Base-by-base conservation (phyloP, 2,888 invertebrate species). In the Leucophenga montana region DNA sequence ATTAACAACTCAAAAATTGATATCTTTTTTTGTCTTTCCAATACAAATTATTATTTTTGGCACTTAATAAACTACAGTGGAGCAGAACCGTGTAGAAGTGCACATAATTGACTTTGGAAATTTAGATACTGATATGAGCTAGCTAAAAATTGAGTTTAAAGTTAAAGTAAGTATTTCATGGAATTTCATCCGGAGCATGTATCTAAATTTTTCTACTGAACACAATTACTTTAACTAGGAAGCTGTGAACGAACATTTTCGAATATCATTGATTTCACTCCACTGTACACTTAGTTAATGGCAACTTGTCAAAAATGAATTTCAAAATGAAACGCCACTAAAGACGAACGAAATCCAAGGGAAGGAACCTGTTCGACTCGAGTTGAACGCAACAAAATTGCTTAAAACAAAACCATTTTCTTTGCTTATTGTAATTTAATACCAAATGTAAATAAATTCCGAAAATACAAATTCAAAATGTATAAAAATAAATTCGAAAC, bases 371-470 rank as follows among this genome's bases (percentile, higher is more conserved):
- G 33, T 33, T 5, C 33, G 33, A n/a, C 33, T 33, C 8, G 33
- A 67, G 57, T 4, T 74, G 73, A 71, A 77, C 74, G 66, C 56
- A 56, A 56, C 22, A 57, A 11, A 57, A 57, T 70, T 70, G 11
- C 56, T 50, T 66, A 22, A 53, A 66, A 61, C 69, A 67, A 71
- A 67, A 57, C 27, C 18, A 57, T 16, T 68, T 22, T 66, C 57
- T 69, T 71, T 65, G 33, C 16, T 48, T 64, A 20, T 16, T 13
- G 84, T 76, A 82, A 82, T 70, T 73, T 57, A 70, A 84, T 70
- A 82, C 84, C 75, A n/a, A 80, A 72, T 80, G 78, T 80, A 75
- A 73, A 73, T 75, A 69, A 72, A 73, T 46, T 27, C 14, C 14
- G 13, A 31, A 57, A 57, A 57, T 57, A 33, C 33, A 33, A 57